Evolutionary conservation across 2,888 invertebrate genomes (phyloP), one percentile per base, ranked within the genome.

Genomic region (Chymomyza procnemis): DNA sequence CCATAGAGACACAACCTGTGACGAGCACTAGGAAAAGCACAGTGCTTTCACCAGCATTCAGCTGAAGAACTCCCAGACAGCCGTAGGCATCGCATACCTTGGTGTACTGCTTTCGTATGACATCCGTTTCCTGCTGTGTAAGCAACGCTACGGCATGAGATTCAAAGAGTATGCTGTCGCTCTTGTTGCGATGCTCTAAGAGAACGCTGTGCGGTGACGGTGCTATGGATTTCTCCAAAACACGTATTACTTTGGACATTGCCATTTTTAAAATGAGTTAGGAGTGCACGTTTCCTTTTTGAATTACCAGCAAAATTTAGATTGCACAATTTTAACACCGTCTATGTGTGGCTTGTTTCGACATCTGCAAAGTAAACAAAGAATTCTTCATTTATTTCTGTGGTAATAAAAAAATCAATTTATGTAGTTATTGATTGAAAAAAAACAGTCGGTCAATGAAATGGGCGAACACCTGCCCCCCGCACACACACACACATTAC

Each of bases 1-100:
- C 99, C 74, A 99, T 96, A 8, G 99, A 99, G 80, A 98, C 95
- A 91, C 98, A 99, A 46, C 98, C 98, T 14, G 97, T 98, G 62
- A 99, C 96, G 88, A 99, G 93, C 8, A 99, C 97, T 66, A 99
- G 93, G 88, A 97, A 98, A 59, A 97, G 92, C 63, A 97, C 93
- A 47, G 96, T 95, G 87, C 94, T 95, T 89, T 97, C 96, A 60
- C 96, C 96, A 69, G 95, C 94, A 91, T 96, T 96, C 56, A 97
- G 91, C 87, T 97, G 97, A 0, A 99, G 93, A 2, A 98, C 97
- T 55, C 99, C 99, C 64, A 99, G 92, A 88, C 98, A 97, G 26
- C 98, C 99, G 91, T 99, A 99, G 0, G 97, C 98, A 92, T 99
- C 99, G 62, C 96, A 92, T 54, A 98, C 93, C 92, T 98, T 98